Conservation (phyloP, 2,797 vertebrate species). For the Glossophaga mutica region DNA sequence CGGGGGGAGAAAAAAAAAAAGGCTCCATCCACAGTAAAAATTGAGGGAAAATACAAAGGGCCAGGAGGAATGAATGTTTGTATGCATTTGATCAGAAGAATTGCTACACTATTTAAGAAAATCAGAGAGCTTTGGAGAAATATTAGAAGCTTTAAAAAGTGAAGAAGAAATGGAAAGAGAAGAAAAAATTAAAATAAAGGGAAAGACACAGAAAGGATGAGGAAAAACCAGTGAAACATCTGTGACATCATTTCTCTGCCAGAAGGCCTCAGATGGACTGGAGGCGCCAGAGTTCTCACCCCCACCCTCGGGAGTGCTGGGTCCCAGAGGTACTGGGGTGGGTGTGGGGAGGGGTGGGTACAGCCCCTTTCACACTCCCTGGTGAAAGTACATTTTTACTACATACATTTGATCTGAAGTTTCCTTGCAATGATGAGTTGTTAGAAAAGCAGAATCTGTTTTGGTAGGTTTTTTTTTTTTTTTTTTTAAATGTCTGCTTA, state of each 20-base stretch:
- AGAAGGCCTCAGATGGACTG: conserved; percentile 56
- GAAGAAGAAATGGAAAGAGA: not conserved
- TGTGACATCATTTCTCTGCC: conserved; percentile 60
- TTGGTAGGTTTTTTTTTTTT: not conserved
- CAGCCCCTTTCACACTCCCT: not conserved
- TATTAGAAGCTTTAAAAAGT: not conserved
- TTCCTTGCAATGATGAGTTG: not conserved
- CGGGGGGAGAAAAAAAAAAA: not conserved
- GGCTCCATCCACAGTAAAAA: not conserved
- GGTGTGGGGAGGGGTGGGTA: not conserved
- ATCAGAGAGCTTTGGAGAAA: not conserved
- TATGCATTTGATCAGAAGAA: not conserved
- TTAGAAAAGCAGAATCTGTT: not conserved
- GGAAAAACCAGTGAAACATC: not conserved
- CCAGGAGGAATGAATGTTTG: not conserved
- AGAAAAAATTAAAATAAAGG: not conserved
- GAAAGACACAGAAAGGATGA: not conserved
- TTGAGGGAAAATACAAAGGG: not conserved
- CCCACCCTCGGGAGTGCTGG: not conserved
- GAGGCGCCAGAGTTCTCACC: conserved; percentile 58
- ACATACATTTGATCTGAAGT: not conserved
- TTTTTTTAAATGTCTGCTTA: not conserved
- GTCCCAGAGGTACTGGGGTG: not conserved
- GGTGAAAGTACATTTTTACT: not conserved
- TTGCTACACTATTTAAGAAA: not conserved